Conservation (phyloP, 2,113 vertebrate species). For the Pampusana beccarii region DNA sequence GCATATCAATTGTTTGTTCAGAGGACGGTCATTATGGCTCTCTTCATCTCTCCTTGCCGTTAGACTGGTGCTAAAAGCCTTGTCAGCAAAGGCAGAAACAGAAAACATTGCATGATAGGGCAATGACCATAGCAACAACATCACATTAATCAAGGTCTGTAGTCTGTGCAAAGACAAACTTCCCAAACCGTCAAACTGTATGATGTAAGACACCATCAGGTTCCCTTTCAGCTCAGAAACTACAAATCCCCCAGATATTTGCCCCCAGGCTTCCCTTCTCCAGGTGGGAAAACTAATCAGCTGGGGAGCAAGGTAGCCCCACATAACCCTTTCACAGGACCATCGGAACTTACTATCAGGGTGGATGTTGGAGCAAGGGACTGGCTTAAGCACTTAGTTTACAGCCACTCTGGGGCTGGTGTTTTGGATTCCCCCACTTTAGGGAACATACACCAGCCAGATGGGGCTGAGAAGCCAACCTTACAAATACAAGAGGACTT, state of each 20-base stretch:
- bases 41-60: constrained; percentile 35
- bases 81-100: constrained; percentile 45
- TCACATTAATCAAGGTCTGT: constrained; percentile 27
- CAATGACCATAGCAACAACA: constrained; percentile 41
- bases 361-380: neutral
- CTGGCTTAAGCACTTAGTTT: neutral
- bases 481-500: neutral
- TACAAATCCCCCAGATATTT: neutral
- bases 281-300: neutral
- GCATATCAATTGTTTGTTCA: constrained; percentile 64
- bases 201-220: neutral
- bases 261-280: neutral
- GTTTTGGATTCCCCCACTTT: neutral
- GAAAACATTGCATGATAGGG: constrained; percentile 47
- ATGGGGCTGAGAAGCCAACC: neutral
- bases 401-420: neutral
- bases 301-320: neutral
- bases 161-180: constrained; percentile 3
- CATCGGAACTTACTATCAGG: fast-evolving
- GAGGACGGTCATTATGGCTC: constrained; percentile 63
- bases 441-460: neutral
- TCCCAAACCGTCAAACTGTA: neutral
- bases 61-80: constrained; percentile 46
- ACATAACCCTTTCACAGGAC: neutral
- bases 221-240: neutral